A percentile compares a stretch with the other conserved stretches of the same genome.
Evolutionary conservation across 2,888 invertebrate species (phyloP).

Genomic region (Agrochola lychnidis): DNA sequence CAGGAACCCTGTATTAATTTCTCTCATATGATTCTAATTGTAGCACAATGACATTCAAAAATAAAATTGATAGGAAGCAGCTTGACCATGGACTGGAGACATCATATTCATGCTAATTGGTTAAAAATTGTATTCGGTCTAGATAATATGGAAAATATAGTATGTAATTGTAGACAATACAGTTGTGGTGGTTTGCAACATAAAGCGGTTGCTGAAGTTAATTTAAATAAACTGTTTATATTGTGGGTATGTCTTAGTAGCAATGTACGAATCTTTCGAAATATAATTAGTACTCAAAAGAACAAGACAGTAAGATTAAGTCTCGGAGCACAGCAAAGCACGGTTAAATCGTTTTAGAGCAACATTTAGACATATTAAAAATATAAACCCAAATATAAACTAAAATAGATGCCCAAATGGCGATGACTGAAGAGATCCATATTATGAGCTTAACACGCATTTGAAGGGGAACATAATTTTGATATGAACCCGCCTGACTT

Average conservation of each 20-base stretch:
- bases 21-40: slow-evolving; percentile 16
- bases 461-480: slow-evolving; percentile 26
- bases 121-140: background rate
- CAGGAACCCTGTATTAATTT: slow-evolving; percentile 57
- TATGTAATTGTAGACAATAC: slow-evolving; percentile 13
- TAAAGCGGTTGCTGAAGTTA: background rate
- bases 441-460: slow-evolving; percentile 32
- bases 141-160: background rate
- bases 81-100: background rate
- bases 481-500: slow-evolving; percentile 3
- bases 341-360: background rate
- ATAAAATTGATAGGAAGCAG: background rate
- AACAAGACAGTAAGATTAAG: background rate
- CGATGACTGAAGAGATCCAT: slow-evolving; percentile 19
- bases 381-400: too few species aligned
- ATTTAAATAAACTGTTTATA: slow-evolving; percentile 8
- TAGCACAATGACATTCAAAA: slow-evolving; percentile 10
- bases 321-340: background rate
- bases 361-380: slow-evolving; percentile 6
- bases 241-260: background rate
- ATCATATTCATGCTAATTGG: background rate
- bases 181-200: slow-evolving; percentile 1
- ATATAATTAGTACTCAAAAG: background rate
- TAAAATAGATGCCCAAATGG: slow-evolving; percentile 11
- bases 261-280: background rate